Conservation (phyloP, 2,797 vertebrate genomes). For the Notolepis coatsorum region DNA sequence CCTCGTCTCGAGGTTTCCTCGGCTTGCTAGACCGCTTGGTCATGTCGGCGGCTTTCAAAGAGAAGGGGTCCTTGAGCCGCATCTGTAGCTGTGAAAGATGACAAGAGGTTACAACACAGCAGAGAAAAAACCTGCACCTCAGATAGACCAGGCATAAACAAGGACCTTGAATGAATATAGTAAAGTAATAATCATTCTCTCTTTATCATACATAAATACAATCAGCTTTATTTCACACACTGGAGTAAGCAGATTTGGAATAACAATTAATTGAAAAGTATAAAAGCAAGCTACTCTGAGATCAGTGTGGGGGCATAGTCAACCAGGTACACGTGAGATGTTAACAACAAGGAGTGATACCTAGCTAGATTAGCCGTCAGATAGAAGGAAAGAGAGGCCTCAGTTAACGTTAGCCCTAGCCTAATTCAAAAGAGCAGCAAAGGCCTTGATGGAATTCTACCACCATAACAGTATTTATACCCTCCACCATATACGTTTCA, state of each 20-base stretch:
- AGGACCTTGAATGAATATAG: no score
- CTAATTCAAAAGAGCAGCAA: background rate
- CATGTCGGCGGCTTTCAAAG: slow-evolving; percentile 88
- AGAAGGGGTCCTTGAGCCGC: slow-evolving; percentile 95
- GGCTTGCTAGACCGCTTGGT: slow-evolving; percentile 92
- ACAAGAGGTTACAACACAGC: background rate
- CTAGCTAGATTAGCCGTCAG: no score
- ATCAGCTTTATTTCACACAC: no score
- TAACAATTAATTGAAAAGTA: no score
- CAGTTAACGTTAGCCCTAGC: background rate
- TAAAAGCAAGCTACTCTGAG: no score
- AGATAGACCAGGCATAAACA: no score
- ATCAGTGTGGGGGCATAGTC: no score
- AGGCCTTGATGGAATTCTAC: background rate
- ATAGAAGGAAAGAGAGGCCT: slow-evolving; percentile 34
- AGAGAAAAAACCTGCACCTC: background rate
- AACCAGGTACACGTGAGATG: no score
- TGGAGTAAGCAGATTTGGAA: no score
- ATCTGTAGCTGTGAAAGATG: slow-evolving; percentile 85
- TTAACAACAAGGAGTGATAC: no score
- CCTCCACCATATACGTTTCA: background rate
- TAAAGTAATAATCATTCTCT: no score
- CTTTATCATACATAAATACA: no score
- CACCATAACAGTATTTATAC: background rate
- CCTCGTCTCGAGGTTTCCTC: slow-evolving; percentile 90